Conservation (phyloP, 2,113 vertebrate species). For the Phrynosoma blainvillii region DNA sequence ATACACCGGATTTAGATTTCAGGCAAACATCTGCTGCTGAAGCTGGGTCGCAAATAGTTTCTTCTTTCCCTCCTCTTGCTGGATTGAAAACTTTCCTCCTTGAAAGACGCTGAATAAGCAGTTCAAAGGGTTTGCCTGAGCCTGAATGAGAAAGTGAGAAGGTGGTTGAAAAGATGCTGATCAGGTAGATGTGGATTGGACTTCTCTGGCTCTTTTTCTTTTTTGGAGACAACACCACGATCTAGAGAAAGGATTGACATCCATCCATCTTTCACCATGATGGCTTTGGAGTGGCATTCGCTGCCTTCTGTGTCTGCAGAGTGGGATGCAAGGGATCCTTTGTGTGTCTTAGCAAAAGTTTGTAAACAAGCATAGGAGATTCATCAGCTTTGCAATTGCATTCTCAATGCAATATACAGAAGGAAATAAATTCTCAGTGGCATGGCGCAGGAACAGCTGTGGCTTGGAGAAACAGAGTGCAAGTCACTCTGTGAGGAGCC, state of each 20-base stretch:
- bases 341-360: background rate
- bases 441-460: background rate
- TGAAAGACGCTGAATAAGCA: background rate
- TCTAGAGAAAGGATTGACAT: slow-evolving; percentile 37
- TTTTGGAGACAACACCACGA: background rate
- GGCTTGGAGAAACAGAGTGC: background rate
- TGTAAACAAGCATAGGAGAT: slow-evolving; percentile 5
- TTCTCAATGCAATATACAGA: background rate
- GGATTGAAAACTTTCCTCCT: slow-evolving; percentile 13
- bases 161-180: slow-evolving; percentile 5
- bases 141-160: background rate
- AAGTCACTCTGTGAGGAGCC: slow-evolving; percentile 1
- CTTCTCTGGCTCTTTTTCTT: accelerated
- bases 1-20: slow-evolving; percentile 84
- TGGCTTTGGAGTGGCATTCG: slow-evolving; percentile 34
- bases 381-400: slow-evolving; percentile 2
- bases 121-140: background rate
- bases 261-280: slow-evolving; percentile 10
- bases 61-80: slow-evolving; percentile 10
- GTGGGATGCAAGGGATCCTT: background rate
- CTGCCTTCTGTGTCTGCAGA: background rate
- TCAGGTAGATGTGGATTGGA: background rate
- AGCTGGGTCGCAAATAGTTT: slow-evolving; percentile 22
- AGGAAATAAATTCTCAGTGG: accelerated
- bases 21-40: slow-evolving; percentile 74